Percentiles rank a stretch among this genome's conserved stretches.
Evolutionary conservation across 2,888 invertebrate species (phyloP).

Genomic region (Xylophagus ater): DNA sequence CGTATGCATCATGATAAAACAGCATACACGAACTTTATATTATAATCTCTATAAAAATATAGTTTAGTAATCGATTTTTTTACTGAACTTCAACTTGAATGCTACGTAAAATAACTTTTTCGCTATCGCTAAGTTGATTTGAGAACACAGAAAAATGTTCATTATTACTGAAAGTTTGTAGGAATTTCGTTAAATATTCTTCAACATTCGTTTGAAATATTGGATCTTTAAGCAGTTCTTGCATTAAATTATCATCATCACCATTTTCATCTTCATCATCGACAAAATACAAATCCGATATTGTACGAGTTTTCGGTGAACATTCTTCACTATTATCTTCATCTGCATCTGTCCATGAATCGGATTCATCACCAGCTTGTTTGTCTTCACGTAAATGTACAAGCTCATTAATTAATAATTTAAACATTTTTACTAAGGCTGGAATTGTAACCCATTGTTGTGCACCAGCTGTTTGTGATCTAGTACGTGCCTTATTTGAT

Average conservation of each 20-base stretch:
- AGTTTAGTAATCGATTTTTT: too few species aligned
- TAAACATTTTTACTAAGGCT: constrained; percentile 58
- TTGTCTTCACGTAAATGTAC: constrained; percentile 45
- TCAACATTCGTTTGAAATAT: constrained; percentile 50
- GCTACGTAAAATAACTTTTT: constrained; percentile 41
- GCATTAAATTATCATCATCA: constrained; percentile 47
- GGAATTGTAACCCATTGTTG: constrained; percentile 52
- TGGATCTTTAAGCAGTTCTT: constrained; percentile 51
- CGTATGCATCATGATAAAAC: too few species aligned
- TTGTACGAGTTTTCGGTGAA: constrained; percentile 25
- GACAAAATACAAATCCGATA: constrained; percentile 32
- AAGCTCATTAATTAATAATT: constrained; percentile 54
- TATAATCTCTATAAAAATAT: too few species aligned
- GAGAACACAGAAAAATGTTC: constrained; percentile 50
- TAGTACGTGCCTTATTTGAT: constrained; percentile 26
- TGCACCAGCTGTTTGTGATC: constrained; percentile 35
- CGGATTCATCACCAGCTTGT: constrained; percentile 24
- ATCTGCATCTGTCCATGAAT: constrained; percentile 25
- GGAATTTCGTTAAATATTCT: constrained; percentile 51
- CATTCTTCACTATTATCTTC: constrained; percentile 19
- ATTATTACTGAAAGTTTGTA: constrained; percentile 50
- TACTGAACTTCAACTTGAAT: constrained; percentile 20
- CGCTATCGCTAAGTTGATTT: constrained; percentile 47
- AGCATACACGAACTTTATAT: too few species aligned
- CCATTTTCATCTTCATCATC: constrained; percentile 34